A percentile compares a stretch with the other conserved stretches of the same genome.
Evolutionary conservation across 2,113 vertebrate genomes (phyloP).

Genomic region (Corynorhinus townsendii): DNA sequence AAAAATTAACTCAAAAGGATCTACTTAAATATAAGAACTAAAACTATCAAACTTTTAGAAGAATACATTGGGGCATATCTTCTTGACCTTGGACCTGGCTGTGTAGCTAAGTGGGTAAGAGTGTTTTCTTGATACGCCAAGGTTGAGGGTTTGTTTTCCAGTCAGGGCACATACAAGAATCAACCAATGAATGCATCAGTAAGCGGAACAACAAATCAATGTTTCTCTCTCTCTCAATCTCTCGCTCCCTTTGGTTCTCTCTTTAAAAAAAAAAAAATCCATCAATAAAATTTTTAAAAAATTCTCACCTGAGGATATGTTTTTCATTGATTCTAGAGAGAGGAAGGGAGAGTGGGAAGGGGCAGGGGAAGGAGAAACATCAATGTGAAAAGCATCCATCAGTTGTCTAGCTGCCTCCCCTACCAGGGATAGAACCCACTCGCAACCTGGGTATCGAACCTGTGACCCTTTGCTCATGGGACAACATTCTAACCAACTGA

Average conservation of each 20-base stretch:
- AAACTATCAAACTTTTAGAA: not conserved
- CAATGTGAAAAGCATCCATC: not conserved
- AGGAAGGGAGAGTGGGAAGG: too few relatives aligned
- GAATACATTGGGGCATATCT: not conserved
- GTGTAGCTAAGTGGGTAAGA: not conserved
- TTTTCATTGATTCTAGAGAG: not conserved
- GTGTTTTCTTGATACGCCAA: not conserved
- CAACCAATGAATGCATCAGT: not conserved
- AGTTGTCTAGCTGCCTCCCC: not conserved
- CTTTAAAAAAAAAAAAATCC: too few relatives aligned
- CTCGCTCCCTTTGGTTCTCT: too few relatives aligned
- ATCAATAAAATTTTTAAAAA: not conserved
- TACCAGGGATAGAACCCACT: not conserved
- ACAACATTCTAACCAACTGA: not conserved
- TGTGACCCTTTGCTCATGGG: not conserved
- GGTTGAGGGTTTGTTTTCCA: not conserved
- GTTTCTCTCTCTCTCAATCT: not conserved
- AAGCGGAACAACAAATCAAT: not conserved
- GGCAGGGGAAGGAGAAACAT: not conserved
- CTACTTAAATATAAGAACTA: not conserved
- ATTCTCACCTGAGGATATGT: not conserved
- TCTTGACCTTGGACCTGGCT: not conserved
- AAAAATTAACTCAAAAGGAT: not conserved
- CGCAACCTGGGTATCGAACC: not conserved
- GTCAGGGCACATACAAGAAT: not conserved